Evolutionary conservation across 1,140 invertebrate genomes (phyloP), one percentile per base, ranked within the genome.

Genomic region (Monochamus saltuarius): DNA sequence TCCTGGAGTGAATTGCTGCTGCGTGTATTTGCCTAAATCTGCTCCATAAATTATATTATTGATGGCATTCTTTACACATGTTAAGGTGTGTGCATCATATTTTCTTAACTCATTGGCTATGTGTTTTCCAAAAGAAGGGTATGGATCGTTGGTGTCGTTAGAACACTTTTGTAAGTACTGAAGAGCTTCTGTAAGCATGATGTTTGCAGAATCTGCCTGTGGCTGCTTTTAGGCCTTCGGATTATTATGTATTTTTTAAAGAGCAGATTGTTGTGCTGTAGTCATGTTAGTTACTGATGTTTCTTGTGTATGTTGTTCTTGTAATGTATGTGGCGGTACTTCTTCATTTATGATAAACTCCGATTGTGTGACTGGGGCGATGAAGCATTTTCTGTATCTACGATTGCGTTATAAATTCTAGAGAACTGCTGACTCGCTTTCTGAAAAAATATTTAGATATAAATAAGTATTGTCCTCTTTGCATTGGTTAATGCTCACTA

Each of bases 401-500:
- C 7, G 10, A 13, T 7, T 22, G 19, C n/a, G 11, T 47, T 7
- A 17, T 4, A 17, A 47, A 11, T 47, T 29, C 6, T 2, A 47
- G 10, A 11, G 11, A 6, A 13, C 45, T 22, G 22, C 11, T 16
- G 11, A 47, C 39, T 40, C 13, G 14, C 55, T 7, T 37, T 17
- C n/a, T n/a, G 34, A 19, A 42, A 13, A 9, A 39, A 39, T n/a
- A n/a, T n/a, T n/a, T n/a, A n/a, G n/a, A n/a, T n/a, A n/a, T n/a
- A n/a, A n/a, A 13, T 9, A 10, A 74, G 69, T 36, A 68, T 76
- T 7, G 67, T 78, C n/a, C 60, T 77, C 9, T 17, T 78, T 53
- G 73, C 71, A 29, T 53, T 73, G 43, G 43, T 8, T 56, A n/a
- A n/a, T n/a, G n/a, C n/a, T n/a, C n/a, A n/a, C n/a, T n/a, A n/a